Conservation (phyloP, 1,140 invertebrate genomes). For the Procambarus virginalis region DNA sequence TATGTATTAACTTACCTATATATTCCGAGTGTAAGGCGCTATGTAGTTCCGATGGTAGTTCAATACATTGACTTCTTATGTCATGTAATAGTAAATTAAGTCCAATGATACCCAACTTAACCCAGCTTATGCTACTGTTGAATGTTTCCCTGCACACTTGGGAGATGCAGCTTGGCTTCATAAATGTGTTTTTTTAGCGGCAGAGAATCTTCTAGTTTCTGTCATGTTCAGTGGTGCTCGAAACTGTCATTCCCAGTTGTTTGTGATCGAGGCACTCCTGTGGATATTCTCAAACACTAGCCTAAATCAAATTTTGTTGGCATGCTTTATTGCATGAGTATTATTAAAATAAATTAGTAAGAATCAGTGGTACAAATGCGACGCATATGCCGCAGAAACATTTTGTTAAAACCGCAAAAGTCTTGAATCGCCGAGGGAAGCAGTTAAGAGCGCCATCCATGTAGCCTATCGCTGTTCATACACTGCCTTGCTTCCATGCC, state of each 20-base stretch:
- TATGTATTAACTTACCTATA: not conserved
- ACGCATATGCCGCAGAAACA: too few species aligned
- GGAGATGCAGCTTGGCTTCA: not conserved
- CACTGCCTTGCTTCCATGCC: conserved; percentile 47
- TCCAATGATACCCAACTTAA: not conserved
- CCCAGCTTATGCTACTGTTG: not conserved
- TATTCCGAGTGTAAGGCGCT: not conserved
- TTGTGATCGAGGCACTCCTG: too few species aligned
- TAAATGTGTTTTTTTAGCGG: not conserved
- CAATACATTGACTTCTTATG: not conserved
- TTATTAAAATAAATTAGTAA: too few species aligned
- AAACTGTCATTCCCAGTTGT: not conserved
- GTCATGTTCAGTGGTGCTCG: not conserved
- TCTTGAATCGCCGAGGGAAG: too few species aligned
- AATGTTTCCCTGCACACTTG: not conserved
- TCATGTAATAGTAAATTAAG: conserved; percentile 33
- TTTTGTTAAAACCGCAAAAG: too few species aligned
- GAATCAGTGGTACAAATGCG: too few species aligned
- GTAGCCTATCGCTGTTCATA: conserved; percentile 38
- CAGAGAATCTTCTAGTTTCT: not conserved
- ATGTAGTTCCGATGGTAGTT: not conserved
- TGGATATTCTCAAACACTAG: too few species aligned
- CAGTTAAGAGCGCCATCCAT: not conserved
- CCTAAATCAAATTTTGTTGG: too few species aligned
- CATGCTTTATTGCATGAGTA: too few species aligned